These are phyloP conservation scores for Clistopyga incitator DNA, from an alignment of 2,888 invertebrate species.

Conservation along the genomic window DNA sequence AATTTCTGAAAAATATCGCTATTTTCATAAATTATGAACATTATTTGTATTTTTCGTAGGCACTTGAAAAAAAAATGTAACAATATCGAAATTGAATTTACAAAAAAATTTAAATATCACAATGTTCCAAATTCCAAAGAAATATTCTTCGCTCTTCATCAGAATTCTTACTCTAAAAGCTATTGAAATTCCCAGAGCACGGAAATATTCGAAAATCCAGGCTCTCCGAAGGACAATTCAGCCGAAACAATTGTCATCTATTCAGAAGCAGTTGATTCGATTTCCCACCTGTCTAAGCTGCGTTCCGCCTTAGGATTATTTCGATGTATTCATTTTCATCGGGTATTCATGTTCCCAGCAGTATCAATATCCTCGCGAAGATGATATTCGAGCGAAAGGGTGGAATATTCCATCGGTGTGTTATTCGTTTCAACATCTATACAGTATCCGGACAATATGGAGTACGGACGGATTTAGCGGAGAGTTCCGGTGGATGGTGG, in stretches of 20 bases:
- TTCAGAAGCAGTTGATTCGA: constrained; percentile 36
- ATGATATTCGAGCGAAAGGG: not conserved
- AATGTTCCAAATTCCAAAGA: no score
- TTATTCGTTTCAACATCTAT: not conserved
- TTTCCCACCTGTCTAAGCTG: not conserved
- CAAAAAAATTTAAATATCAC: no score
- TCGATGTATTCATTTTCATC: not conserved
- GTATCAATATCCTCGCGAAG: not conserved
- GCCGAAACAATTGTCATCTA: constrained; percentile 64
- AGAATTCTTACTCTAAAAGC: no score
- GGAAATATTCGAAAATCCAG: not conserved
- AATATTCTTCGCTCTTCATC: no score
- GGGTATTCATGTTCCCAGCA: not conserved
- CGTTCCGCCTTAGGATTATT: not conserved
- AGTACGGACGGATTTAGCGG: not conserved
- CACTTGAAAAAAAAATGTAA: no score
- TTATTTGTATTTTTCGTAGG: no score
- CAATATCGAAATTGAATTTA: no score
- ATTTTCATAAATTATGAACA: no score
- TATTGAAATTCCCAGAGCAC: constrained; percentile 37
- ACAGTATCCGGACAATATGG: constrained; percentile 8
- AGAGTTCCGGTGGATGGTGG: not conserved
- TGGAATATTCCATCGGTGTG: not conserved
- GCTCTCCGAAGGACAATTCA: constrained; percentile 18
- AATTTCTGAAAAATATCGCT: no score